Evolutionary conservation across 2,888 invertebrate genomes (phyloP).

Genomic region (Acanthosepion lycidas): DNA sequence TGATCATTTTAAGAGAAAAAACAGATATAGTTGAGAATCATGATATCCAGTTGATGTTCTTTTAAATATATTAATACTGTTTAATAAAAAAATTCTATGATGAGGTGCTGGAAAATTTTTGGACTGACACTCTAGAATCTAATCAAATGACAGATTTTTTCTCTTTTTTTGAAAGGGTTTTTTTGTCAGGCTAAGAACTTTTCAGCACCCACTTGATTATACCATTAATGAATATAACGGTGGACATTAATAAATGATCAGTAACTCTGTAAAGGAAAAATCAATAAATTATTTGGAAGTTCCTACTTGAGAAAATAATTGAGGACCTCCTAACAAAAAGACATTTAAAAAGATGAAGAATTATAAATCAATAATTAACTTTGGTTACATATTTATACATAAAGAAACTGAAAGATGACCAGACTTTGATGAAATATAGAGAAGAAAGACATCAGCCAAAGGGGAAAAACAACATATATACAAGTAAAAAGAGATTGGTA

Average conservation of each 20-base stretch:
- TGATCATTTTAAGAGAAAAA: neutral
- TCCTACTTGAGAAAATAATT: neutral
- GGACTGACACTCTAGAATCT: no score
- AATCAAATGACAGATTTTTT: no score
- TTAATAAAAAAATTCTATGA: no score
- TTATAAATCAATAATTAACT: neutral
- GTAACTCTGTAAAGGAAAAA: neutral
- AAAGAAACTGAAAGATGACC: neutral
- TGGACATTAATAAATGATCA: neutral
- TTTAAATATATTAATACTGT: no score
- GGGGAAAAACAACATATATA: neutral
- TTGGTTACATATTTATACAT: neutral
- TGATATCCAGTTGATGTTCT: no score
- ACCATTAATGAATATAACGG: neutral
- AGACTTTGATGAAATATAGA: neutral
- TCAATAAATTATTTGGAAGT: neutral
- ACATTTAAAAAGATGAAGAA: neutral
- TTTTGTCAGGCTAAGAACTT: no score
- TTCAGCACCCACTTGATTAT: neutral
- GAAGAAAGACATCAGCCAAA: neutral
- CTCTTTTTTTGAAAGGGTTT: no score
- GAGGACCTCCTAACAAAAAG: neutral
- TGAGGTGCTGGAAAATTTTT: no score
- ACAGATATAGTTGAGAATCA: no score
- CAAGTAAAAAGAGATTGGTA: neutral